Evolutionary conservation across 2,888 invertebrate species (phyloP).

Genomic region (Platypus cylindrus): DNA sequence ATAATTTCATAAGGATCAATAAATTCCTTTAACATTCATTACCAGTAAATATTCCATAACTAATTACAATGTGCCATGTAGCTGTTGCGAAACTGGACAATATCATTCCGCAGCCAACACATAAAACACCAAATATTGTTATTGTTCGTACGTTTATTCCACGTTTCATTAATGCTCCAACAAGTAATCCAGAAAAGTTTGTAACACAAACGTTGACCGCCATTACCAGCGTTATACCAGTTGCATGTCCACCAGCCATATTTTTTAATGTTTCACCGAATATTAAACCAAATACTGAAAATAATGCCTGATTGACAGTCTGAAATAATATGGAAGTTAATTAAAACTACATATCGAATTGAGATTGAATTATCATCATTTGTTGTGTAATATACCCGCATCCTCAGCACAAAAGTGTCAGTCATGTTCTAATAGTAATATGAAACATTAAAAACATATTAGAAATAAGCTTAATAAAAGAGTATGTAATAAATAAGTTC

Average conservation of each 20-base stretch:
- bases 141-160: conserved; percentile 41
- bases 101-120: conserved; percentile 41
- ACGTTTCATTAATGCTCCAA: conserved; percentile 51
- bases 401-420: no score
- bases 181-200: conserved; percentile 53
- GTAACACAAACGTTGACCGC: conserved; percentile 53
- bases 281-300: conserved; percentile 56
- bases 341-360: not conserved
- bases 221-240: conserved; percentile 54
- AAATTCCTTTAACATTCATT: conserved; percentile 9
- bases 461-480: no score
- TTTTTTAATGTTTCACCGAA: conserved; percentile 51
- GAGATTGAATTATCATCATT: not conserved
- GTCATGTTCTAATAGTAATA: no score
- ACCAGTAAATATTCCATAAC: conserved; percentile 44
- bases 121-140: conserved; percentile 40
- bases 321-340: conserved; percentile 17
- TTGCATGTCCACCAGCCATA: conserved; percentile 47
- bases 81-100: conserved; percentile 40
- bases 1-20: no score
- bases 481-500: no score
- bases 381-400: no score
- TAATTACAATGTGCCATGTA: conserved; percentile 41
- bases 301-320: conserved; percentile 57
- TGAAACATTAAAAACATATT: no score